Evolutionary conservation across 2,888 invertebrate genomes (phyloP), one percentile per base, ranked within the genome.

Genomic region (Euzophera pinguis): DNA sequence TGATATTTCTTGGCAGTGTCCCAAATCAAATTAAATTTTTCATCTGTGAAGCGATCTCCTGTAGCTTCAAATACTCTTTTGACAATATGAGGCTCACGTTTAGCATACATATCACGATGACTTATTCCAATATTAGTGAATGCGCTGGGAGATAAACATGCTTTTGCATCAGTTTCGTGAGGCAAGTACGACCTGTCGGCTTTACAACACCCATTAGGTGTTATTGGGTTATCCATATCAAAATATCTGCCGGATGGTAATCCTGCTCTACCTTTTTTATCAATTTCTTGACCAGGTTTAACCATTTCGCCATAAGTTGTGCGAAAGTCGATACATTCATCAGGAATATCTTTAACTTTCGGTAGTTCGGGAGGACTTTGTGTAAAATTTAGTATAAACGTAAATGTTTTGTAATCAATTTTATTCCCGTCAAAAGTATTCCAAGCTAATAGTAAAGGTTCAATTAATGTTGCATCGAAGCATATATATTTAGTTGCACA

Each of bases 11-110:
- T 61, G 0, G 88, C 90, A 27, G 73, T 69, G 47, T 81, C 59
- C 90, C 90, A 91, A 47, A 88, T 56, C 56, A 65, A 61, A 45
- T 82, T 70, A 61, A 91, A 91, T 9, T 59, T 65, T 45, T 84
- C 73, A 5, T 83, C 80, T 77, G 73, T 45, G 48, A 91, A 81
- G 32, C 68, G 60, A 57, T 81, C 80, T 0, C 87, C 89, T 9
- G 77, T 60, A 37, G 73, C 78, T 64, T 84, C 79, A 60, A 91
- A 91, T 3, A 91, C 71, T 50, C 54, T 73, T 56, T 69, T 76
- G 1, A 91, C 49, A 0, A 60, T 47, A 7, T 64, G 54, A 29
- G 67, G 63, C 3, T 66, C 58, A 14, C 45, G 45, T 10, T 32
- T 14, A 16, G 45, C 45, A 32, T 45, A 45, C 32, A 45, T 45